Evolutionary conservation across 2,888 invertebrate species (phyloP).

Genomic region (Nephrocerus scutellatus): DNA sequence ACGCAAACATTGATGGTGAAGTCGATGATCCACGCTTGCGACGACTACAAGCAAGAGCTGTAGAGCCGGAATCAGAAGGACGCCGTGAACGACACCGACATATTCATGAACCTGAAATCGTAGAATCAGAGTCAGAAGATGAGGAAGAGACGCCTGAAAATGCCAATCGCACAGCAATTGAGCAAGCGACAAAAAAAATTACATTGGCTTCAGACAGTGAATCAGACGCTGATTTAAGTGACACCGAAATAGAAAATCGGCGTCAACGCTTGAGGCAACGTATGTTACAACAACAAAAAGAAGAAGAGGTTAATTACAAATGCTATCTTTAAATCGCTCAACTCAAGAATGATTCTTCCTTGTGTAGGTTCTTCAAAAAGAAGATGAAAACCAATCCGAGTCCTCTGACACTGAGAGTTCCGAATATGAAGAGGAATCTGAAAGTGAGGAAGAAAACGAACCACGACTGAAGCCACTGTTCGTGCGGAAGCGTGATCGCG

Average conservation of each 20-base stretch:
- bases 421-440: slow-evolving; percentile 73
- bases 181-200: slow-evolving; percentile 43
- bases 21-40: slow-evolving; percentile 78
- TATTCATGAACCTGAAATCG: slow-evolving; percentile 62
- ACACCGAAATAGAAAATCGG: slow-evolving; percentile 77
- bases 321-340: background rate
- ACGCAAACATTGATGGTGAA: slow-evolving; percentile 39
- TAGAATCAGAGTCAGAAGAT: slow-evolving; percentile 51
- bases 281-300: slow-evolving; percentile 64
- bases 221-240: slow-evolving; percentile 78
- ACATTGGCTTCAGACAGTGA: slow-evolving; percentile 52
- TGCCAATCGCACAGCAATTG: slow-evolving; percentile 45
- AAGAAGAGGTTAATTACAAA: slow-evolving; percentile 54
- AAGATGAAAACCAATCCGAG: slow-evolving; percentile 57
- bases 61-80: slow-evolving; percentile 47
- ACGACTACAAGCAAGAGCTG: slow-evolving; percentile 54
- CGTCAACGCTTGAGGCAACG: slow-evolving; percentile 61
- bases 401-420: slow-evolving; percentile 67
- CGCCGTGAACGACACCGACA: slow-evolving; percentile 54
- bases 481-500: slow-evolving; percentile 85
- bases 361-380: slow-evolving; percentile 41
- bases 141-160: slow-evolving; percentile 39
- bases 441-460: slow-evolving; percentile 85
- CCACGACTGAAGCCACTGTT: slow-evolving; percentile 92
- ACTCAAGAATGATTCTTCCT: background rate